phyloP scores from a whole-genome alignment of 1,140 invertebrate genomes.

The Neodiprion lecontei region DNA sequence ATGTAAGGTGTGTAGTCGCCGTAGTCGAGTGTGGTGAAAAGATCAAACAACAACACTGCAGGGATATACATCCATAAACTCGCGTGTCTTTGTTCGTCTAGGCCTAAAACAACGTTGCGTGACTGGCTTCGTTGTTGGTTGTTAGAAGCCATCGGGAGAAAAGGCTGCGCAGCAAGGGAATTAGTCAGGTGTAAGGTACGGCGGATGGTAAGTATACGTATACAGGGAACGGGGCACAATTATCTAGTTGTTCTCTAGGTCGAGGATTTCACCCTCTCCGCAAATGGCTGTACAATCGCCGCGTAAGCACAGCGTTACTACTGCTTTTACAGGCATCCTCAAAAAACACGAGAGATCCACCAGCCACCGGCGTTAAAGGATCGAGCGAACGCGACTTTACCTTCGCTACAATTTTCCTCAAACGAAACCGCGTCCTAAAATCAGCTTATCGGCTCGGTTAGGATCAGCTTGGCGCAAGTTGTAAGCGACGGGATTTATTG shows the following conservation, averaged over 20 bases:
- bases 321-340: background rate
- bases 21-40: background rate
- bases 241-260: constrained; percentile 7
- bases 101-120: constrained; percentile 13
- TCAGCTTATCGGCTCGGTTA: background rate
- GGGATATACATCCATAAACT: constrained; percentile 8
- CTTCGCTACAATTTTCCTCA: background rate
- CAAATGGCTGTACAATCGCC: background rate
- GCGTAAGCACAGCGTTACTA: background rate
- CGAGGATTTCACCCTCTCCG: background rate
- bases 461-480: no score
- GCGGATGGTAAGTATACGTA: background rate
- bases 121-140: background rate
- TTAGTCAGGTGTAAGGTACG: no score
- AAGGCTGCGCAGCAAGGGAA: no score
- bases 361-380: no score
- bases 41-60: background rate
- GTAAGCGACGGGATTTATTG: no score
- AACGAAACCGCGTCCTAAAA: background rate
- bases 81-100: constrained; percentile 10
- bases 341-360: background rate
- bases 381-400: background rate
- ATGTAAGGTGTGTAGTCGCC: background rate
- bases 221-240: background rate
- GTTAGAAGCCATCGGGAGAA: background rate